Conservation (phyloP, 2,888 invertebrate species). For the Thereva unica region DNA sequence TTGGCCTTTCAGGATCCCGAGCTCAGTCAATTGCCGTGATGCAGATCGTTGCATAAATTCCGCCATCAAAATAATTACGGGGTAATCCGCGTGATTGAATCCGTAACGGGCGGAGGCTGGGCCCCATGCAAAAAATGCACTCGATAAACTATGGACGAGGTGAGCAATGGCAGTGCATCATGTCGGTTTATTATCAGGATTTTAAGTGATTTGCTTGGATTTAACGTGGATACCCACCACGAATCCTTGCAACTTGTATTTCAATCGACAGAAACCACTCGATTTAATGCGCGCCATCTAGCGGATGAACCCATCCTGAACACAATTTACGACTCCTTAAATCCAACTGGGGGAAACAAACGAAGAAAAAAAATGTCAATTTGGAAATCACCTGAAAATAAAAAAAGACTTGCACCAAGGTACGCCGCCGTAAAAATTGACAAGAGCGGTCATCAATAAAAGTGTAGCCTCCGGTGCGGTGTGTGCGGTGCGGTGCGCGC, state of each 20-base stretch:
- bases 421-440: slow-evolving; percentile 33
- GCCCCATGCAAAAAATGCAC: neutral
- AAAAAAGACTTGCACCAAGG: neutral
- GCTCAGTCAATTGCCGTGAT: slow-evolving; percentile 15
- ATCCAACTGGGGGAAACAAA: slow-evolving; percentile 1
- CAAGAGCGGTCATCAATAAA: slow-evolving; percentile 33
- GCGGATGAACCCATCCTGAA: no score
- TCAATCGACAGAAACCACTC: no score
- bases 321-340: neutral
- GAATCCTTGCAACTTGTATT: no score
- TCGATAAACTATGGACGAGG: slow-evolving; percentile 4
- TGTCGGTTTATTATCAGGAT: no score
- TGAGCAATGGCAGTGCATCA: neutral
- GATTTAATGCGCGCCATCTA: no score
- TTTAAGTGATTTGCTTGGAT: no score
- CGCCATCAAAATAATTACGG: slow-evolving; percentile 32
- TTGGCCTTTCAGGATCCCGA: neutral
- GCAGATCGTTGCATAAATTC: slow-evolving; percentile 20
- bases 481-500: slow-evolving; percentile 9
- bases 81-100: slow-evolving; percentile 18
- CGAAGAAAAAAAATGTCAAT: neutral
- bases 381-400: neutral
- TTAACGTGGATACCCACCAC: no score
- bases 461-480: neutral
- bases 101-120: slow-evolving; percentile 2